Evolutionary conservation across 2,797 vertebrate species (phyloP), one percentile per base, ranked within the genome.

Genomic region (Halcyon badia): DNA sequence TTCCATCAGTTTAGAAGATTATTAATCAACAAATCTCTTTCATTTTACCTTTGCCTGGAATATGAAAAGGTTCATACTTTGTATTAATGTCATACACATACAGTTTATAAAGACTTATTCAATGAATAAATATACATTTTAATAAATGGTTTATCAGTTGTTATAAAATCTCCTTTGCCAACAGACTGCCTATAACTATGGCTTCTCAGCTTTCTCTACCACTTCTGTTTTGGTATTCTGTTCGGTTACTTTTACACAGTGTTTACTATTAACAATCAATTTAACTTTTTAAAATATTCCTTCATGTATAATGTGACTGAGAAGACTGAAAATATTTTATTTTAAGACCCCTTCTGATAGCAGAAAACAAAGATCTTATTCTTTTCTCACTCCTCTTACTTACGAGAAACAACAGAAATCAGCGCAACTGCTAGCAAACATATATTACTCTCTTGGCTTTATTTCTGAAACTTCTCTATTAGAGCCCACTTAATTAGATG

Each of bases 401-500:
- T 92, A 92, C 90, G 37, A 62, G 82, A 93, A 97, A 93, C 82
- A 97, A 96, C 79, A 69, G 58, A 96, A 95, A 94, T n/a, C 10
- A 3, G 65, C 76, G 70, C 90, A 96, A 80, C 77, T 58, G 66
- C 96, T 95, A 68, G 52, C 77, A 94, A 95, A 95, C 69, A 92
- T 88, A 89, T 57, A 89, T 96, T 89, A 97, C 48, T 89, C 79
- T 90, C 72, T 83, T 70, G 84, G 62, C 75, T 96, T 96, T 77
- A 90, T 95, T 96, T 97, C 89, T 84, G 58, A 96, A 96, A 78
- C 48, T 86, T 87, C 81, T 90, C 57, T 97, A 95, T 97, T 94
- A 85, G 77, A 96, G 8, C 24, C 60, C 49, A 94, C 79, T 96
- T 94, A 98, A 98, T 97, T 97, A 97, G 96, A 97, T 92, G 89